Evolutionary conservation across 1,140 invertebrate species (phyloP), one percentile per base, ranked within the genome.

Genomic region (Drosophila hydei): DNA sequence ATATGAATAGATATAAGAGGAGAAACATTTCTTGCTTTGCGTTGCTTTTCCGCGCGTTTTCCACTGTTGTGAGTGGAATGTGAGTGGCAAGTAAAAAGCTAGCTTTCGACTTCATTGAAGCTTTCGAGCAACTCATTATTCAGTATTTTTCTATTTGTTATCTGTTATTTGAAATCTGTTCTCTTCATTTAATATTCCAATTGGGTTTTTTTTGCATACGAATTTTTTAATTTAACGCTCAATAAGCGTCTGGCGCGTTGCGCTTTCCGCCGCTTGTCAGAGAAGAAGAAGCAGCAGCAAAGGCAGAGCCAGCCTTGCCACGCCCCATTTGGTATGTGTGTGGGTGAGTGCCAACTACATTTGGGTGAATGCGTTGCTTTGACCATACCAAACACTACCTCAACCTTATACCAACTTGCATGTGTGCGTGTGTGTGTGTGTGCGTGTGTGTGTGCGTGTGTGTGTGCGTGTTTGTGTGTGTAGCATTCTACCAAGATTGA

Each of bases 201-300:
- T 48, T 30, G 59, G n/a, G 33, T 48, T 69, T 50, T 60, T 54
- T 78, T 76, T 69, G 30, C 60, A 80, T 79, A 80, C 81, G 79
- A 88, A 89, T 84, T 89, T 89, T 84, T 83, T 88, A 89, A 89
- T 89, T 89, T 89, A 89, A 89, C 85, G 85, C 85, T 80, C 79
- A 89, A 89, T 89, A 89, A 89, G 84, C 74, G 84, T 74, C 73
- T 71, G 80, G 77, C 81, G 63, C 76, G 74, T 73, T 79, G 71
- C 58, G 70, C 62, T 76, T 79, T 83, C 65, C 50, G 60, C 70
- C 73, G 55, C 40, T 14, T n/a, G n/a, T n/a, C n/a, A n/a, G n/a
- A n/a, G n/a, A n/a, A n/a, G n/a, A n/a, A 62, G 30, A 38, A 50
- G 62, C 48, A 43, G 48, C 9, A 27, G 18, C 25, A 52, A 21